These are phyloP conservation scores for Mycalesis mineus DNA, from an alignment of 2,888 invertebrate species.

Conservation along the genomic window DNA sequence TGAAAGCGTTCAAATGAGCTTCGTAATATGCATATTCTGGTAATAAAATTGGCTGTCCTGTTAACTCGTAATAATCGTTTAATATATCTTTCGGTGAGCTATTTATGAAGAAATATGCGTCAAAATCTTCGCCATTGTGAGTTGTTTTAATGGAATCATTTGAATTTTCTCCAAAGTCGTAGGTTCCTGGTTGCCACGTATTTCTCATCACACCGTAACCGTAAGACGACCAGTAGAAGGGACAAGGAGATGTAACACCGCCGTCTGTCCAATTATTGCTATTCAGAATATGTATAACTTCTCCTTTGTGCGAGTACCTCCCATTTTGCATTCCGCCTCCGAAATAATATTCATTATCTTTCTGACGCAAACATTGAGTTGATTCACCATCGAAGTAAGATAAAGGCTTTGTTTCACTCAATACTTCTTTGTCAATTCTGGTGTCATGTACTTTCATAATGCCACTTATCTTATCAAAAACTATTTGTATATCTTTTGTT, in stretches of 20 bases:
- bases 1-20: conserved; percentile 67
- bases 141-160: conserved; percentile 38
- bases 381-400: conserved; percentile 42
- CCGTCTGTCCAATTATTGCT: conserved; percentile 62
- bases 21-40: conserved; percentile 67
- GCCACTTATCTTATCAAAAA: conserved; percentile 52
- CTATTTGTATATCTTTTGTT: conserved; percentile 52
- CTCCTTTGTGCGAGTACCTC: conserved; percentile 62
- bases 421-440: conserved; percentile 49
- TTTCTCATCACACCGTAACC: conserved; percentile 66
- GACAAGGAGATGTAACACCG: conserved; percentile 64
- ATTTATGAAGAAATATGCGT: conserved; percentile 64
- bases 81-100: conserved; percentile 50
- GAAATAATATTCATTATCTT: conserved; percentile 56
- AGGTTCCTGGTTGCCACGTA: conserved; percentile 62
- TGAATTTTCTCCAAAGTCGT: conserved; percentile 54
- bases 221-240: conserved; percentile 66
- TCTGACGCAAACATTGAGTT: conserved; percentile 50
- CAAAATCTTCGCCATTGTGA: conserved; percentile 52
- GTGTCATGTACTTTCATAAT: conserved; percentile 53
- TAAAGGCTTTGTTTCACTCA: conserved; percentile 51
- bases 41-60: conserved; percentile 61
- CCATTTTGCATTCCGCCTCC: conserved; percentile 74
- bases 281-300: conserved; percentile 56
- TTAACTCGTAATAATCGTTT: conserved; percentile 64